Conservation (phyloP, 2,113 vertebrate genomes). For the Calypte anna region DNA sequence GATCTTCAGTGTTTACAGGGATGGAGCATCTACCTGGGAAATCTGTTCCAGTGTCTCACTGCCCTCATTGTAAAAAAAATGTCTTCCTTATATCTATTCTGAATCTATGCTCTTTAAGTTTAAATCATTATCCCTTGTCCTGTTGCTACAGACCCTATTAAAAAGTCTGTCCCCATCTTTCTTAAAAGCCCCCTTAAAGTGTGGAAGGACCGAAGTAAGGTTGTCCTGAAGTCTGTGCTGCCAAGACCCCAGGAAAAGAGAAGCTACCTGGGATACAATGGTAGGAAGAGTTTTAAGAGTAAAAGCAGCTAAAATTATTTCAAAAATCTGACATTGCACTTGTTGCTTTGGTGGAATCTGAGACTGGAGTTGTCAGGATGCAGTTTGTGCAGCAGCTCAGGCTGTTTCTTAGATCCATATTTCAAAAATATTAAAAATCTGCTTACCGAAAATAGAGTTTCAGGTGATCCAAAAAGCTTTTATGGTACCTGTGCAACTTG, state of each 20-base stretch:
- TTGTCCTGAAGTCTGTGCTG: not conserved
- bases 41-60: not conserved
- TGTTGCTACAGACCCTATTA: not conserved
- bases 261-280: not conserved
- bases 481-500: constrained; percentile 83
- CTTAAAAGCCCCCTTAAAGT: not conserved
- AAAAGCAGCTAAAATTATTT: not conserved
- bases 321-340: not conserved
- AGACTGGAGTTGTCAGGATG: not conserved
- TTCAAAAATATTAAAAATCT: not conserved
- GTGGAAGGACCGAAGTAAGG: not conserved
- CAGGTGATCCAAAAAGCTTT: constrained; percentile 83
- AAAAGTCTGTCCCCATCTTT: not conserved
- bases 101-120: not conserved
- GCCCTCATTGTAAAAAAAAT: not conserved
- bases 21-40: not conserved
- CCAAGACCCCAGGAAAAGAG: not conserved
- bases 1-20: not conserved
- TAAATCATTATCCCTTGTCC: not conserved
- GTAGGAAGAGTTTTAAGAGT: not conserved
- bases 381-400: not conserved
- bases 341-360: not conserved
- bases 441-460: constrained; percentile 86
- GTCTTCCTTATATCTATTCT: not conserved
- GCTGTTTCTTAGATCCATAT: not conserved